phyloP scores from a whole-genome alignment of 2,888 invertebrate genomes.

The Andrena camellia region DNA sequence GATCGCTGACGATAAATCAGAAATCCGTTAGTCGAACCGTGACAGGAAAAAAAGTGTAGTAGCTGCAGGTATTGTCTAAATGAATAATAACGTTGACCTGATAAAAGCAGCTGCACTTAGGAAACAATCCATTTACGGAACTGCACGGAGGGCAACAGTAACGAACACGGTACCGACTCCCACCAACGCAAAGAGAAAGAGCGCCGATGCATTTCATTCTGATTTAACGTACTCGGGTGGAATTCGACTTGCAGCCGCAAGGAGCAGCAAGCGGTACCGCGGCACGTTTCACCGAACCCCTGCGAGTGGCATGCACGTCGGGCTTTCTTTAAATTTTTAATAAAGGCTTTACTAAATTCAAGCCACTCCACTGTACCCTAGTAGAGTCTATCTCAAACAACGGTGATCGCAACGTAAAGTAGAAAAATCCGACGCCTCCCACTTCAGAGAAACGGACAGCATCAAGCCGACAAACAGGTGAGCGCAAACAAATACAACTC shows the following conservation, averaged over 20 bases:
- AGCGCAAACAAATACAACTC: neutral
- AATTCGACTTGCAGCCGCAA: constrained; percentile 66
- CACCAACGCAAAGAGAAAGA: constrained; percentile 15
- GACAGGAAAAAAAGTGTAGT: neutral
- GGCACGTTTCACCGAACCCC: constrained; percentile 4
- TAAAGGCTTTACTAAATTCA: neutral
- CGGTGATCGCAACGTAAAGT: neutral
- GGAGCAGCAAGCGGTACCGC: constrained; percentile 14
- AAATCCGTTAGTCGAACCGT: neutral
- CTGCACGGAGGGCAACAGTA: neutral
- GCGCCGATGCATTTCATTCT: constrained; percentile 53
- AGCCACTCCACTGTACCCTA: neutral
- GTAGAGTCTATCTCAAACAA: neutral
- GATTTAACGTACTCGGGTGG: constrained; percentile 58
- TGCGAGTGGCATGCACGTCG: constrained; percentile 10
- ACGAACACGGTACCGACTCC: neutral
- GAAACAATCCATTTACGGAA: neutral
- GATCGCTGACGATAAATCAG: neutral
- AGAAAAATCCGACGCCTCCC: neutral
- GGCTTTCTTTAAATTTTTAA: constrained; percentile 5
- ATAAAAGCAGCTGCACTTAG: no score
- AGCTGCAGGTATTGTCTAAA: neutral
- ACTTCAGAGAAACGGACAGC: neutral
- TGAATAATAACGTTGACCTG: no score
- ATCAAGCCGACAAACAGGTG: neutral